Percentiles rank a stretch among this genome's conserved stretches.
Conservation (phyloP, 2,888 invertebrate species). For the Trachelus troglodyta region DNA sequence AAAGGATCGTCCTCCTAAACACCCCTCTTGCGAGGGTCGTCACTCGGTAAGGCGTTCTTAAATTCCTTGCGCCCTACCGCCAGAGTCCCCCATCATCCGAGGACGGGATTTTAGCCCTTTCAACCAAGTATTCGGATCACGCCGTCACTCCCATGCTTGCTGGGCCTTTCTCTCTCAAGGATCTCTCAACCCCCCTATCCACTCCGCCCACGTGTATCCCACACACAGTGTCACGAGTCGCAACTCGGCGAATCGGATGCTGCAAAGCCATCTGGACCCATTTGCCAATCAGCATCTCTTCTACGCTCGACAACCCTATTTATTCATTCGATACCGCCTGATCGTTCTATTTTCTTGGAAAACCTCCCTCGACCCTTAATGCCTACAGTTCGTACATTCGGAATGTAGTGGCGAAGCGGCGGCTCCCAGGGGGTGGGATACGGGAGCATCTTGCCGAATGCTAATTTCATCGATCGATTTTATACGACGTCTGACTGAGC, state of each 20-base stretch:
- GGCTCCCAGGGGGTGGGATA: background rate
- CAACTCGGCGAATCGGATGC: background rate
- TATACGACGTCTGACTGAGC: background rate
- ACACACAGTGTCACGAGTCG: background rate
- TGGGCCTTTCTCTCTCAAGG: background rate
- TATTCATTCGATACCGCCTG: background rate
- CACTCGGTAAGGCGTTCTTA: background rate
- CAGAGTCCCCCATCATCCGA: background rate
- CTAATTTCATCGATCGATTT: background rate
- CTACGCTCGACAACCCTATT: background rate
- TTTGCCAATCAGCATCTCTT: background rate
- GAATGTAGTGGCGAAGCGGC: too few relatives aligned
- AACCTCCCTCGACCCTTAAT: background rate
- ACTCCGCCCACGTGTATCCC: too few relatives aligned
- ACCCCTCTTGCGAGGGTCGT: background rate
- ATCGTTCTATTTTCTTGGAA: background rate
- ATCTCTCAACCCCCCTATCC: background rate
- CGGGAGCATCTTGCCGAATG: background rate
- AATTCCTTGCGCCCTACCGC: background rate
- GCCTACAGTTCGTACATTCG: background rate
- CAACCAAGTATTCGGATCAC: background rate
- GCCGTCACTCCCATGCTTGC: background rate
- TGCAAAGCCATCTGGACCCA: background rate
- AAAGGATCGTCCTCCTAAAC: constrained; percentile 8
- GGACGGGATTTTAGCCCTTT: background rate